Evolutionary conservation across 1,140 invertebrate genomes (phyloP).

Genomic region (Nomia melanderi): DNA sequence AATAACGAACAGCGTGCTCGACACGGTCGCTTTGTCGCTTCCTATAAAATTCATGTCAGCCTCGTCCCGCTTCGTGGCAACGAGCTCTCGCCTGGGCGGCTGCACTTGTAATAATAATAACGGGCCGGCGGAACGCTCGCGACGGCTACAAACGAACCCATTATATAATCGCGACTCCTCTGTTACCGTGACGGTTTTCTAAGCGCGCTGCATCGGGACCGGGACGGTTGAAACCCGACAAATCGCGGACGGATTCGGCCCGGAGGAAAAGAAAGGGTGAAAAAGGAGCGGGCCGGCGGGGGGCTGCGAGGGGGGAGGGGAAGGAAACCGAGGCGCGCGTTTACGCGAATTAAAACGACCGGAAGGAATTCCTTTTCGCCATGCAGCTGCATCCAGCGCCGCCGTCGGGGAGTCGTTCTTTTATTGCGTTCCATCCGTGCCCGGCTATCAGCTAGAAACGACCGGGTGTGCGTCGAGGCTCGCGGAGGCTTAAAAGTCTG

Average conservation of each 20-base stretch:
- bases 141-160: slow-evolving; percentile 1
- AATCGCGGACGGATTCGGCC: neutral
- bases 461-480: slow-evolving; percentile 25
- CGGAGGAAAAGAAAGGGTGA: neutral
- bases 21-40: neutral
- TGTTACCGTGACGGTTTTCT: neutral
- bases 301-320: neutral
- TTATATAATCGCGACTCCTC: neutral
- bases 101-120: neutral
- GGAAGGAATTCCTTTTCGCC: slow-evolving; percentile 47
- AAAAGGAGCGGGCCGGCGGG: neutral
- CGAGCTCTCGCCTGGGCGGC: neutral
- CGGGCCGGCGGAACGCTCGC: neutral
- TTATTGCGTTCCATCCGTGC: slow-evolving; percentile 43
- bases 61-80: neutral
- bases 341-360: slow-evolving; percentile 50
- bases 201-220: neutral
- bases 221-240: too few relatives aligned
- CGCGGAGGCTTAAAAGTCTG: slow-evolving; percentile 33
- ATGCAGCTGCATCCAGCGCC: slow-evolving; percentile 24
- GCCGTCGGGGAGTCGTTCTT: slow-evolving; percentile 27
- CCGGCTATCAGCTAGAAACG: slow-evolving; percentile 41
- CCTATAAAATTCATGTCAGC: neutral
- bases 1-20: slow-evolving; percentile 6
- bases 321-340: neutral